Evolutionary conservation across 2,113 vertebrate genomes (phyloP), one percentile per base, ranked within the genome.

Genomic region (Catharus minimus): DNA sequence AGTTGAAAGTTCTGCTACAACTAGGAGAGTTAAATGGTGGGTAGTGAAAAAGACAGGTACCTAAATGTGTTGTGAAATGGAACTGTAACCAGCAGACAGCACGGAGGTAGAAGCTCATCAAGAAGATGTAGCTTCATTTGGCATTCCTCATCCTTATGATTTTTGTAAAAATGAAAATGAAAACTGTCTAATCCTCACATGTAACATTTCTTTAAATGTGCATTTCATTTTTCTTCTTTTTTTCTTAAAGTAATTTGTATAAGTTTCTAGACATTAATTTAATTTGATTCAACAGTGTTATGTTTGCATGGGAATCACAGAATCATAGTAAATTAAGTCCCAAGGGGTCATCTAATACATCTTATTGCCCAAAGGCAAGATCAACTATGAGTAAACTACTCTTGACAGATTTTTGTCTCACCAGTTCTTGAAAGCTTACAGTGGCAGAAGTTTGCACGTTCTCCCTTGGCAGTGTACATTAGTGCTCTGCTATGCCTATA

Each of bases 391-490:
- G 26, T 90, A 69, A 95, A 91, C 23, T 69, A 12, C 65, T 90
- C 52, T 47, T 93, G 88, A 88, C 76, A 93, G 38, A 69, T 80
- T 86, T 93, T 88, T 86, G 24, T 93, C 56, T 77, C 76, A 88
- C 44, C 44, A 77, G 72, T 50, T 94, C 61, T 86, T 88, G 60
- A 80, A 93, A 94, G 86, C 21, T 93, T 92, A 26, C 22, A 74
- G 36, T 90, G 64, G 53, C 44, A 94, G 65, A 92, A 86, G 52
- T 86, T 88, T 67, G 13, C 15, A 23, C 2, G 0, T 52, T 86
- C 10, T 93, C 56, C 56, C 44, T 81, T 71, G 73, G 44, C 69
- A 82, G 23, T 28, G 36, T 67, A 28, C 10, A 4, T 73, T 90
- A 88, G n/a, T 71, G 52, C 30, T 88, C 49, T 80, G 32, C 38